Base-by-base conservation (phyloP, 1,140 invertebrate genomes). In the Scaptomyza pallida region DNA sequence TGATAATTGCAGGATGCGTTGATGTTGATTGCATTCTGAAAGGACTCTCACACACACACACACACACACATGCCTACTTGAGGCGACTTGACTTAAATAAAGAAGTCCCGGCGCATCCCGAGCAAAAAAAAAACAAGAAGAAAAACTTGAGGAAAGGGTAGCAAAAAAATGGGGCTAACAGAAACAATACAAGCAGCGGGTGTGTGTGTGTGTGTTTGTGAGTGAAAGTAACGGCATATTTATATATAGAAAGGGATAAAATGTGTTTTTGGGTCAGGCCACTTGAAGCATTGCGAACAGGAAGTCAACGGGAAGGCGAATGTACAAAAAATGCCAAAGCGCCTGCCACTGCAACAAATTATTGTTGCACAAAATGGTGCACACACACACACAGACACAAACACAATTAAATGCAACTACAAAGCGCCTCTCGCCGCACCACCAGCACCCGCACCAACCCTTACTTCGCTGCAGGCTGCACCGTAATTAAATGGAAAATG, bases 261-360 rank as follows among this genome's bases (percentile, higher is more conserved):
- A 86, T 89, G 86, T 89, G 86, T 89, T 89, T 89, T 86, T 89
- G 78, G 86, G 86, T 89, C 86, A 89, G 82, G 78, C 82, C 69
- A 88, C 82, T 88, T 88, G 74, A 88, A 86, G 80, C 74, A 57
- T 51, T 51, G 56, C 43, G 45, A 69, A 56, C 77, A 78, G 81
- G 81, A 86, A 81, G 72, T 44, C 35, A 50, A 48, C 50, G 23
- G 23, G 51, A 33, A 44, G 33, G 48, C 30, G 23, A 30, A 44
- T 54, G 55, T 17, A 26, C 59, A 64, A 64, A 26, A 63, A 64
- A 64, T 80, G 54, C 37, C 61, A 74, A 82, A 73, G 76, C 67
- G 57, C 48, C 40, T 52, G 56, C 41, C 45, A 65, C 55, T 37
- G 61, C 72, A 78, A 72, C 79, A 86, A 86, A 72, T 86, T 61